Evolutionary conservation across 2,888 invertebrate genomes (phyloP).

Genomic region (Standfussiana lucernea): DNA sequence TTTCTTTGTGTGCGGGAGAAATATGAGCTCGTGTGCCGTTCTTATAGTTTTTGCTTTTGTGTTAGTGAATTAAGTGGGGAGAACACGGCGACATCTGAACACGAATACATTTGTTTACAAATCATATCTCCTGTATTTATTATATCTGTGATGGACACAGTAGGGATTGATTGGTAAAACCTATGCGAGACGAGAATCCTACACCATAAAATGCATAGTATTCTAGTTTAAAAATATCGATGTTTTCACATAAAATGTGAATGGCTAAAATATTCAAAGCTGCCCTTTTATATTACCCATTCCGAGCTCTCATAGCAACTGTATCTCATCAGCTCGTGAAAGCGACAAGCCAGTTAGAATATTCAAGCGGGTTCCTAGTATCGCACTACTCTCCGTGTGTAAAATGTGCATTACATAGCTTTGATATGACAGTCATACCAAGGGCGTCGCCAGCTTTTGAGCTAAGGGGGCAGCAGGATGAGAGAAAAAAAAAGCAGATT

Average conservation of each 20-base stretch:
- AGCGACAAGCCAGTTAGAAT: slow-evolving; percentile 51
- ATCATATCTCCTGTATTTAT: too few species aligned
- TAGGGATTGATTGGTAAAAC: background rate
- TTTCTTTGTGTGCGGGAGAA: too few species aligned
- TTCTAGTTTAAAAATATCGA: background rate
- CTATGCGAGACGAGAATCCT: background rate
- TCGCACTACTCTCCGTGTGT: slow-evolving; percentile 17
- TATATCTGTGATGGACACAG: too few species aligned
- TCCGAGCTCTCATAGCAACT: slow-evolving; percentile 13
- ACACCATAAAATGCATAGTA: too few species aligned
- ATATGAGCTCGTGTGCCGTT: too few species aligned
- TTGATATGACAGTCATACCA: background rate
- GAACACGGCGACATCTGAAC: too few species aligned
- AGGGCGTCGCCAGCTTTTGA: too few species aligned
- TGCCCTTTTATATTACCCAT: slow-evolving; percentile 25
- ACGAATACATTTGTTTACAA: too few species aligned
- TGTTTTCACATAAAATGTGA: background rate
- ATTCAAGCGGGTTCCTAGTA: slow-evolving; percentile 39
- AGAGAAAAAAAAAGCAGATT: too few species aligned
- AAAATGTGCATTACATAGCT: slow-evolving; percentile 1
- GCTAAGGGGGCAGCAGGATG: too few species aligned
- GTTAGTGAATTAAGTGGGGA: too few species aligned
- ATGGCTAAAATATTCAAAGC: slow-evolving; percentile 23
- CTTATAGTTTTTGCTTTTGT: too few species aligned
- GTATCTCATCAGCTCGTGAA: slow-evolving; percentile 32